Base-by-base conservation (phyloP, 2,113 vertebrate genomes). In the Xyliphius kryptos region DNA sequence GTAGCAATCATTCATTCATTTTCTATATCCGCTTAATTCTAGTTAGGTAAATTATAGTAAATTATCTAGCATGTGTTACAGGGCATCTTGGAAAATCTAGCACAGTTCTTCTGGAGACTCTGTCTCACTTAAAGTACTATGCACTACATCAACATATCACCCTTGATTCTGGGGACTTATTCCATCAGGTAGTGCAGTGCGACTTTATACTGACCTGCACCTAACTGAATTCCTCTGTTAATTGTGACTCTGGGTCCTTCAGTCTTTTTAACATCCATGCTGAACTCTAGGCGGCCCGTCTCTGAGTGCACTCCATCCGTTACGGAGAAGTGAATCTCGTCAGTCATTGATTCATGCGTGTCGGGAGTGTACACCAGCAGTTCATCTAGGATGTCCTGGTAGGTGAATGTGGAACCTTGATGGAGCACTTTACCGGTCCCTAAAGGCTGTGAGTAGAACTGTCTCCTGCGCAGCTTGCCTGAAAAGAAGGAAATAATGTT, bases 381-480 rank as follows among this genome's bases (percentile, higher is more conserved):
- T 62, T 83, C 82, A 0, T 93, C 91, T 74, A 95, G 60, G 26
- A 99, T 10, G 37, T 99, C 93, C 84, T 94, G 91, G 79, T 94
- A 99, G 46, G 90, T 94, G 79, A 99, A 98, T 61, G 92, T 90
- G 0, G 95, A 94, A 9, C 92, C 92, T 58, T 82, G 74, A 0
- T 77, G 71, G 52, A 99, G 85, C 44, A 88, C 43, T 0, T n/a
- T 87, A 0, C 93, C 93, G 0, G 74, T 91, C 68, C 87, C 85
- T 2, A 86, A 80, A 0, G 90, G 83, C 73, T 96, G 86, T 0
- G 81, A 80, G 20, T 80, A 77, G 26, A 83, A 85, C 76, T 89
- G 87, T 7, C 91, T 90, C 6, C 76, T 67, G 67, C 88, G 82
- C 1, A 99, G 82, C 58, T 87, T 83, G 2, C 96, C 96, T 98